Base-by-base conservation (phyloP, 2,797 vertebrate genomes). In the Diplodus puntazzo region DNA sequence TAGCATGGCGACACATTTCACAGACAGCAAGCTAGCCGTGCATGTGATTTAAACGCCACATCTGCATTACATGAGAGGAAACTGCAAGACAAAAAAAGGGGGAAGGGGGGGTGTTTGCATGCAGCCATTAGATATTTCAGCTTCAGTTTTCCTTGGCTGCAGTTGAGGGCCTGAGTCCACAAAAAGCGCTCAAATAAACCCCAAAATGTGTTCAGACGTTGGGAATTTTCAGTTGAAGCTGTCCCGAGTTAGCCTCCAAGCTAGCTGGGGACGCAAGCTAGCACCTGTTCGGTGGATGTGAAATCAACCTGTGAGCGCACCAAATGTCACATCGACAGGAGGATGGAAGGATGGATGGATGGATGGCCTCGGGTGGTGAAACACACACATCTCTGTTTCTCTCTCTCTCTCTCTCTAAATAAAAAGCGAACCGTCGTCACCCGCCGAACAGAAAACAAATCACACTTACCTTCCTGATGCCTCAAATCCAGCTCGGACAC, bases 381-480 rank as follows among this genome's bases (percentile, higher is more conserved):
- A 71, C 78, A 62, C 72, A 74, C 48, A 61, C 42, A n/a, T n/a
- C 62, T 61, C 58, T 63, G 20, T 27, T 2, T n/a, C 71, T 58
- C 49, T 2, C 18, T 50, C 34, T 27, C 27, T 4, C 27, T 30
- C 27, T 30, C 25, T 25, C 25, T 25, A 64, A 34, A 34, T 7
- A 34, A 34, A 34, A 34, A 34, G 30, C 30, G 30, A 45, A 69
- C n/a, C 5, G 14, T 4, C 20, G 48, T 30, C 17, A 50, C 4
- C 13, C 13, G 17, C 43, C 4, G 43, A 13, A 13, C 13, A 45
- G 11, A 45, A 45, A 45, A 45, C 13, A 45, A 45, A 12, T 4
- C 4, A 39, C 21, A 62, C 75, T 21, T 90, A 96, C 95, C 95
- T 94, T 90, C 79, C 82, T 64, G 83, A 92, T 81, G 92, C 91